phyloP scores from a whole-genome alignment of 2,888 invertebrate genomes.

The Latrodectus hesperus region DNA sequence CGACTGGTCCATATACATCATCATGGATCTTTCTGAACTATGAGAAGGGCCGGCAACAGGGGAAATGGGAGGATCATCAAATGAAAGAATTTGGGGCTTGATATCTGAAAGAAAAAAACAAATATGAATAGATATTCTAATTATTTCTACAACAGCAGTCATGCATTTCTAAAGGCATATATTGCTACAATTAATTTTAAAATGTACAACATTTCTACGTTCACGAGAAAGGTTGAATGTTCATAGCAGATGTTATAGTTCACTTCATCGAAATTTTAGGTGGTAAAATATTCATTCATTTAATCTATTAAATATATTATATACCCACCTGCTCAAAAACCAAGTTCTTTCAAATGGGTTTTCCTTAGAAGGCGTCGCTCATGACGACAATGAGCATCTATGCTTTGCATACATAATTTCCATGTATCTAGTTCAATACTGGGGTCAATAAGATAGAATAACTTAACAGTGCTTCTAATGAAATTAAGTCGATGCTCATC shows the following conservation, averaged over 20 bases:
- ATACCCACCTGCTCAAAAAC: constrained; percentile 53
- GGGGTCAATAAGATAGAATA: constrained; percentile 57
- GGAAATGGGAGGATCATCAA: constrained; percentile 68
- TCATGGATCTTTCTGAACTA: constrained; percentile 65
- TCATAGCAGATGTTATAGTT: too few relatives aligned
- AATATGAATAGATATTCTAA: too few relatives aligned
- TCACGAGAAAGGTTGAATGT: too few relatives aligned
- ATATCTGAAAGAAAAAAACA: constrained; percentile 50
- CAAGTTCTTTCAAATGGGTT: constrained; percentile 30
- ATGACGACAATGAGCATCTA: constrained; percentile 69
- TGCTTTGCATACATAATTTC: constrained; percentile 69
- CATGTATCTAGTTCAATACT: constrained; percentile 52
- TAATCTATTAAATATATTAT: not conserved
- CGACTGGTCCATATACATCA: constrained; percentile 70
- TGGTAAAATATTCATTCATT: not conserved
- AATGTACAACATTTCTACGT: too few relatives aligned
- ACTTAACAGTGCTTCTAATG: constrained; percentile 43
- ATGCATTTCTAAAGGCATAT: too few relatives aligned
- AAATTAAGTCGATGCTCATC: constrained; percentile 59
- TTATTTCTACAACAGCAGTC: too few relatives aligned
- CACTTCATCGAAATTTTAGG: not conserved
- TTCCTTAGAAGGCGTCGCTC: constrained; percentile 65
- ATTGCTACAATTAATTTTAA: too few relatives aligned
- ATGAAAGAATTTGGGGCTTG: constrained; percentile 66
- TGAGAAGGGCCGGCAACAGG: constrained; percentile 70